A percentile compares a stretch with the other conserved stretches of the same genome.
These are phyloP conservation scores for Chamaetylas fuelleborni DNA, from an alignment of 2,113 vertebrate species.

Conservation along the genomic window DNA sequence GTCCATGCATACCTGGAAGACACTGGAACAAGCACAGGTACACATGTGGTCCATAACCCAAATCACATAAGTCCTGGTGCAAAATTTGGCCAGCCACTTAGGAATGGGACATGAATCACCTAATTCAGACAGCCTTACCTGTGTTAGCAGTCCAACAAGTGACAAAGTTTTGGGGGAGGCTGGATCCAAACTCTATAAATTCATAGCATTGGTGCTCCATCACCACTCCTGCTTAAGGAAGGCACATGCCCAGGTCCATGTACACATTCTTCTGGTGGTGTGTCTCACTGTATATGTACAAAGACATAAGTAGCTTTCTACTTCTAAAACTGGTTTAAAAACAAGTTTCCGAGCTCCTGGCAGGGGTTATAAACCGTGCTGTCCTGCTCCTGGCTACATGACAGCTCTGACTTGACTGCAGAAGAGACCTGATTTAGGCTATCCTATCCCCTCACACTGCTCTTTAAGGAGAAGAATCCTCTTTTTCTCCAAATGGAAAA, in stretches of 20 bases:
- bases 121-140: not conserved
- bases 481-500: not conserved
- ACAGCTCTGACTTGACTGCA: not conserved
- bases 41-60: not conserved
- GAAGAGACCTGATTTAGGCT: not conserved
- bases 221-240: accelerated
- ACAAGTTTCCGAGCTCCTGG: not conserved
- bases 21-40: not conserved
- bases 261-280: not conserved
- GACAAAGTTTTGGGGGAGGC: not conserved
- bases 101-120: not conserved
- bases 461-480: not conserved
- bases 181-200: not conserved
- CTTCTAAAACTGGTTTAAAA: not conserved
- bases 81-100: not conserved
- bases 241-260: not conserved
- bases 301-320: not conserved
- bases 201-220: not conserved
- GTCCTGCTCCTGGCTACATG: not conserved
- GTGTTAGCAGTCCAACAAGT: not conserved
- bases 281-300: not conserved
- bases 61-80: not conserved
- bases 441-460: not conserved
- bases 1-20: not conserved
- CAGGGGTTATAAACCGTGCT: accelerated